These are phyloP conservation scores for Hycleus cichorii DNA, from an alignment of 1,140 invertebrate genomes.

Conservation along the genomic window DNA sequence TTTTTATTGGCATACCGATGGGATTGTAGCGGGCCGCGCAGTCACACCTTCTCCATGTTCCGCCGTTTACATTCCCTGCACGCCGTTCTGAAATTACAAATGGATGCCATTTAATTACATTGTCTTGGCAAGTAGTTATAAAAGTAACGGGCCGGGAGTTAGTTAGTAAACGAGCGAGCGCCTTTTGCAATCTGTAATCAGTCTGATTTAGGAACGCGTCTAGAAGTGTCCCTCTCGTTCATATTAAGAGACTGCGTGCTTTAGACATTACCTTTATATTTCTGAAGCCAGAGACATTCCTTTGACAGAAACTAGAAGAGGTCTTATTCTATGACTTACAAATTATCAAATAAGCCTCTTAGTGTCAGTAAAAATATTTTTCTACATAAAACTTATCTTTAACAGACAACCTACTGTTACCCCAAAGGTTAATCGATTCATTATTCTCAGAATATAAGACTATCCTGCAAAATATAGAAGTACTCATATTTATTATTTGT, in stretches of 20 bases:
- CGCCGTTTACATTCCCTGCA: constrained; percentile 39
- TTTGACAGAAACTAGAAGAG: too few relatives aligned
- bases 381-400: too few relatives aligned
- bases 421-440: too few relatives aligned
- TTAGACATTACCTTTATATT: constrained; percentile 1
- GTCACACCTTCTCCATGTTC: constrained; percentile 43
- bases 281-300: too few relatives aligned
- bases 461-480: too few relatives aligned
- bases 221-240: constrained; percentile 17
- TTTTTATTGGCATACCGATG: constrained; percentile 35
- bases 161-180: constrained; percentile 30
- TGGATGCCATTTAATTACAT: constrained; percentile 44
- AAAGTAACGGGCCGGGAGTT: constrained; percentile 38
- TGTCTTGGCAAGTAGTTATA: constrained; percentile 42
- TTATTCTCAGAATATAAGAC: too few relatives aligned
- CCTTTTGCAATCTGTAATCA: constrained; percentile 38
- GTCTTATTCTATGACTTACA: too few relatives aligned
- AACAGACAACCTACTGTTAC: too few relatives aligned
- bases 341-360: too few relatives aligned
- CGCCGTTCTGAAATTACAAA: constrained; percentile 40
- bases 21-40: constrained; percentile 32
- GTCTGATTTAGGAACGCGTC: constrained; percentile 37
- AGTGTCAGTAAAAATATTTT: too few relatives aligned
- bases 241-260: constrained; percentile 17
- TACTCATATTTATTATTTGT: too few relatives aligned